These are phyloP conservation scores for Triplophysa siluroides DNA, from an alignment of 2,113 vertebrate genomes.

Conservation along the genomic window DNA sequence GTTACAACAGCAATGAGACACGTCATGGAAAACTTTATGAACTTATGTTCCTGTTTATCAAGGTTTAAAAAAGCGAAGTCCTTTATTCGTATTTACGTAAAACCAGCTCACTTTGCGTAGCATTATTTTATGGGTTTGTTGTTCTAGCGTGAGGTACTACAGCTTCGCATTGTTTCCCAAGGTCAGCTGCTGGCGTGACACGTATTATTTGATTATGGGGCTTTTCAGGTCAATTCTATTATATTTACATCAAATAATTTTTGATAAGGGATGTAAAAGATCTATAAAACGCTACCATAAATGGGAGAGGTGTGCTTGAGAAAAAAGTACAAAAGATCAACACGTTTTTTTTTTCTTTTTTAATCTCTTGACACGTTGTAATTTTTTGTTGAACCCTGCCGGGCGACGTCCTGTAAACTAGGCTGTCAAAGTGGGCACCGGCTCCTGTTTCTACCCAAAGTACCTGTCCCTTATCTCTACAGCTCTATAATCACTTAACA, in stretches of 20 bases:
- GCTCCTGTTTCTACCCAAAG: conserved; percentile 77
- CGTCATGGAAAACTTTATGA: conserved; percentile 65
- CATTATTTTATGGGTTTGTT: conserved; percentile 82
- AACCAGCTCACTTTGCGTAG: conserved; percentile 70
- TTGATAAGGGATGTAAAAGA: conserved; percentile 91
- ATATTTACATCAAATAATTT: conserved; percentile 93
- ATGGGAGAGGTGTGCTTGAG: conserved; percentile 73
- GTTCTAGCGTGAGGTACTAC: conserved; percentile 70
- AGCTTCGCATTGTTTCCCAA: conserved; percentile 83
- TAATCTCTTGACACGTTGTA: conserved; percentile 69
- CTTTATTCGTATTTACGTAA: conserved; percentile 73
- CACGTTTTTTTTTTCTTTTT: conserved; percentile 58
- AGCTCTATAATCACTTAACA: conserved; percentile 83
- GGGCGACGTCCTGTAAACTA: conserved; percentile 30
- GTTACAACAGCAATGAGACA: conserved; percentile 54
- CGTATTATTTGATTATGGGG: conserved; percentile 84
- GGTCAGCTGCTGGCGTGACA: conserved; percentile 82
- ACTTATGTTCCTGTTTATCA: conserved; percentile 74
- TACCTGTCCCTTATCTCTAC: conserved; percentile 77
- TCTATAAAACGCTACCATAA: conserved; percentile 80
- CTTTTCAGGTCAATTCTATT: conserved; percentile 85
- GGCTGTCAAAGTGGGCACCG: conserved; percentile 39
- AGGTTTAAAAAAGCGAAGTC: conserved; percentile 61
- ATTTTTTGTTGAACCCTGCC: conserved; percentile 59
- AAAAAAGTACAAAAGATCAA: conserved; percentile 80